A percentile compares a stretch with the other conserved stretches of the same genome.
These are phyloP conservation scores for Pitta sordida DNA, from an alignment of 2,113 vertebrate genomes.

Conservation along the genomic window DNA sequence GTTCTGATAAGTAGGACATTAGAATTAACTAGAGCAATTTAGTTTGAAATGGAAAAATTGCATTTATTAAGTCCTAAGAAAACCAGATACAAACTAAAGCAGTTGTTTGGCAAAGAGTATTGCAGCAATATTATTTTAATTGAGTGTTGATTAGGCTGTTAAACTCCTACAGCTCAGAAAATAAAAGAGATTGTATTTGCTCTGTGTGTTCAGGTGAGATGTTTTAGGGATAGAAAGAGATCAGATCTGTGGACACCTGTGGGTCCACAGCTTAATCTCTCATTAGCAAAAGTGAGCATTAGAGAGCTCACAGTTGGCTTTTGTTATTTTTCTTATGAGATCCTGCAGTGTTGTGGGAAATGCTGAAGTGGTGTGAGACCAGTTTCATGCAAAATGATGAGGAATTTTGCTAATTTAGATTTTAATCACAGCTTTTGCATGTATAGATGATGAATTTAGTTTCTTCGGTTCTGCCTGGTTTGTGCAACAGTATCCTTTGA, in stretches of 20 bases:
- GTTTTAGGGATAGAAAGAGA: not conserved
- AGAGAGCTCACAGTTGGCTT: not conserved
- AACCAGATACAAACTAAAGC: not conserved
- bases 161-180: not conserved
- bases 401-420: not conserved
- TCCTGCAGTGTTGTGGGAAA: not conserved
- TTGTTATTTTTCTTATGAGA: not conserved
- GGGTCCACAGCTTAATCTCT: not conserved
- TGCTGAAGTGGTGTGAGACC: not conserved
- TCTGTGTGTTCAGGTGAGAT: not conserved
- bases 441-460: not conserved
- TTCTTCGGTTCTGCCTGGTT: not conserved
- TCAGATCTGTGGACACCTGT: not conserved
- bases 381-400: not conserved
- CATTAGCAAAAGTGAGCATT: not conserved
- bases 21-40: not conserved
- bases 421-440: not conserved
- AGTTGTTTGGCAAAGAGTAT: not conserved
- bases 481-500: not conserved
- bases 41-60: not conserved
- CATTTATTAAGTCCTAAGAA: not conserved
- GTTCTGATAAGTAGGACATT: not conserved
- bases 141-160: not conserved
- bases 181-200: not conserved
- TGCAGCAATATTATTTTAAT: not conserved